Evolutionary conservation across 2,797 vertebrate genomes (phyloP).

Genomic region (Sebastes hubbsi): DNA sequence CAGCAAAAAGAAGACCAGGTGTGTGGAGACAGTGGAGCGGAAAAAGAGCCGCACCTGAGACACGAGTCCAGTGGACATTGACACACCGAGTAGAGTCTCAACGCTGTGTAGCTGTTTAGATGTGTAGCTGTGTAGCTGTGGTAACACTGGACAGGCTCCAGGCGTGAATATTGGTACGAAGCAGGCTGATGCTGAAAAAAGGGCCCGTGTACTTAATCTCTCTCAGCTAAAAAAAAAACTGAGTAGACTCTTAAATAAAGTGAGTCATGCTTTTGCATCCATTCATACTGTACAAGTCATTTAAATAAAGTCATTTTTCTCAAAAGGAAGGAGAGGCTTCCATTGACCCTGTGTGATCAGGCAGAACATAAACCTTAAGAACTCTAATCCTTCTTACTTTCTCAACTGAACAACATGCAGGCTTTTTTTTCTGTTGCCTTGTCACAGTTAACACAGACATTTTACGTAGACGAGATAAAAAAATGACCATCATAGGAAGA

Average conservation of each 20-base stretch:
- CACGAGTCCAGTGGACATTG: background rate
- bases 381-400: conserved; percentile 43
- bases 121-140: background rate
- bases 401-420: conserved; percentile 23
- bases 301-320: conserved; percentile 31
- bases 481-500: background rate
- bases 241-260: conserved; percentile 3
- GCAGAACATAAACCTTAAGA: conserved; percentile 46
- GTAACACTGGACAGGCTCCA: background rate
- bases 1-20: background rate
- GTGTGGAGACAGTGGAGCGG: background rate
- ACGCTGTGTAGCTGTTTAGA: background rate
- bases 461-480: conserved; percentile 13
- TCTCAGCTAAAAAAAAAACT: background rate
- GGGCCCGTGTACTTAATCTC: background rate
- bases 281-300: conserved; percentile 13
- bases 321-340: background rate
- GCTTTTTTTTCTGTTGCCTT: conserved; percentile 17
- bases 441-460: background rate
- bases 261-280: conserved; percentile 10
- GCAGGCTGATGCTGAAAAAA: background rate
- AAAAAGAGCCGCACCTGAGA: background rate
- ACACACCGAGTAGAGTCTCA: background rate
- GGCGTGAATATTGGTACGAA: background rate
- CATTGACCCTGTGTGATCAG: conserved; percentile 27